Base-by-base conservation (phyloP, 1,140 invertebrate species). In the Dryas iulia region DNA sequence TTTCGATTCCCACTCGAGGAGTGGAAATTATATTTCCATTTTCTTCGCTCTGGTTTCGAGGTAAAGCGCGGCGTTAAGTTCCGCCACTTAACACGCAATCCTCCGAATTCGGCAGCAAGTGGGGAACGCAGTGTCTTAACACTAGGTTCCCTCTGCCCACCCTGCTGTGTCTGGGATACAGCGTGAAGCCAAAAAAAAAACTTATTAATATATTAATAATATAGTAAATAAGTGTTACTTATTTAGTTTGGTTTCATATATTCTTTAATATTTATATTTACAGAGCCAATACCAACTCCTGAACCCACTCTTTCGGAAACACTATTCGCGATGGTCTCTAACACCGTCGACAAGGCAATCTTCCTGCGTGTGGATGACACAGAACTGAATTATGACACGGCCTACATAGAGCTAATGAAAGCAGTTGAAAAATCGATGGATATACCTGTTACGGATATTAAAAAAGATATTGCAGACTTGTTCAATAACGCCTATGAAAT, bases 351-450 rank as follows among this genome's bases (percentile, higher is more conserved):
- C 60, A 91, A 91, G 64, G 87, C 82, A 1, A 83, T 90, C 26
- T 90, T 72, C 52, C 59, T 75, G 0, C 77, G 78, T 21, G 78
- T 89, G 0, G 78, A 86, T 31, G 86, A 90, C 1, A 53, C 28
- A 3, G 47, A 71, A 2, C 53, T 91, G 0, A 72, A 71, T 4
- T 91, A 87, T 33, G 89, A 91, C 61, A 84, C 83, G 1, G 87
- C 87, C 1, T 91, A 89, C 24, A 79, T 90, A 4, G 89, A 90
- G 39, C 75, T 91, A 0, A 64, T 52, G 28, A 87, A 83, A 56
- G 79, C 79, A 8, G 86, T 90, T 0, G 89, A 91, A 63, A 69
- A 75, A 59, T 85, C 87, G 1, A 91, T 91, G 87, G 89, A 91
- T 60, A 79, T 90, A 47, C 84, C 89, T 2, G 87, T 91, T 0